These are phyloP conservation scores for Hippocampus zosterae DNA, from an alignment of 2,113 vertebrate genomes.

Conservation along the genomic window DNA sequence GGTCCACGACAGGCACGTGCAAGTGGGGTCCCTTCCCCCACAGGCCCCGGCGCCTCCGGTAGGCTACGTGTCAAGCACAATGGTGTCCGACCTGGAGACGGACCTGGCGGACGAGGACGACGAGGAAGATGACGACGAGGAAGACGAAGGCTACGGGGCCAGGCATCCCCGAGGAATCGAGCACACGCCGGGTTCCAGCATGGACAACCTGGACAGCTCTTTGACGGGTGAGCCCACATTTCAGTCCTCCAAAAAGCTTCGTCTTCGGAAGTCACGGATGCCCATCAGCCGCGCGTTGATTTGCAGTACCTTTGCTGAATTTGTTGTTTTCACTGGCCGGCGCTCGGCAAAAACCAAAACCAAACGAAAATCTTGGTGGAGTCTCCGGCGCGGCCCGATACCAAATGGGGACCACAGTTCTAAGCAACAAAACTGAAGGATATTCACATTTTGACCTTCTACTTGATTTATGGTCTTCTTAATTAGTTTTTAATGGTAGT, in stretches of 20 bases:
- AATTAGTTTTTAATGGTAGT: too few species aligned
- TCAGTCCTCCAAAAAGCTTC: neutral
- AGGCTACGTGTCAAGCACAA: constrained; percentile 92
- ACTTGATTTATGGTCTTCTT: too few species aligned
- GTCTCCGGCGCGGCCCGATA: too few species aligned
- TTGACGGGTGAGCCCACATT: constrained; percentile 79
- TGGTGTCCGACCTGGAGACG: constrained; percentile 96
- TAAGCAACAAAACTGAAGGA: too few species aligned
- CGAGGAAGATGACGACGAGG: constrained; percentile 86
- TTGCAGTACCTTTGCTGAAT: too few species aligned
- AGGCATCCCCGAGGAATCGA: constrained; percentile 85
- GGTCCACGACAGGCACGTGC: constrained; percentile 82
- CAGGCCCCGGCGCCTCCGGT: constrained; percentile 91
- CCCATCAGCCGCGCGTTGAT: too few species aligned
- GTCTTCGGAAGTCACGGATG: too few species aligned
- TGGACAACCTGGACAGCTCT: constrained; percentile 98
- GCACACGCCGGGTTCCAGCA: constrained; percentile 94
- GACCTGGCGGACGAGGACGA: constrained; percentile 88
- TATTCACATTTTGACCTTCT: too few species aligned
- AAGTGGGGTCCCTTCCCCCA: constrained; percentile 87
- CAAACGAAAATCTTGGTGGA: too few species aligned
- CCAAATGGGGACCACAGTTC: too few species aligned
- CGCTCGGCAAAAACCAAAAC: too few species aligned
- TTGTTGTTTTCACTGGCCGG: too few species aligned
- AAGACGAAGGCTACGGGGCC: constrained; percentile 88